Percentiles rank a stretch among this genome's conserved stretches.
These are phyloP conservation scores for Asobara japonica DNA, from an alignment of 1,140 invertebrate genomes.

Conservation along the genomic window DNA sequence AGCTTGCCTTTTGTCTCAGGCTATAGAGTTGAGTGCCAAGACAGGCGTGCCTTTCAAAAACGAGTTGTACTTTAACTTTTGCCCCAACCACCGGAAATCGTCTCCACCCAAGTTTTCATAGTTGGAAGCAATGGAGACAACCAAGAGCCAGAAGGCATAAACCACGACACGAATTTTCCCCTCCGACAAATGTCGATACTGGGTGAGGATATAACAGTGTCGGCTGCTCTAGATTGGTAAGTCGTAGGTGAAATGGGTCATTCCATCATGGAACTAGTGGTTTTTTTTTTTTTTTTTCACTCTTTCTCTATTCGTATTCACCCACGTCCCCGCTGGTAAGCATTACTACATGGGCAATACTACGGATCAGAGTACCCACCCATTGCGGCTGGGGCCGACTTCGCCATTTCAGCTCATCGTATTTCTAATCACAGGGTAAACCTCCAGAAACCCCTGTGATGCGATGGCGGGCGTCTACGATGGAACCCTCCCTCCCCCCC, in stretches of 20 bases:
- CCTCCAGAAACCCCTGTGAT: no score
- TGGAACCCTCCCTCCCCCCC: no score
- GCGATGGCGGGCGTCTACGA: no score
- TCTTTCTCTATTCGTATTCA: no score
- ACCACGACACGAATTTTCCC: neutral
- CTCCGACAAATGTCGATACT: neutral
- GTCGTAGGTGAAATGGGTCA: neutral
- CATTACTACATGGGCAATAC: no score
- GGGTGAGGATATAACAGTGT: neutral
- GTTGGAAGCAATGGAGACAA: neutral
- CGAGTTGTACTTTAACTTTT: neutral
- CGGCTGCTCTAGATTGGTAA: neutral
- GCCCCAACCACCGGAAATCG: neutral
- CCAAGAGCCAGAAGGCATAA: neutral
- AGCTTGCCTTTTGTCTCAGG: neutral
- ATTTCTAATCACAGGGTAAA: no score
- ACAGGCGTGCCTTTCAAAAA: conserved; percentile 1
- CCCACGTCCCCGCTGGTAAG: no score
- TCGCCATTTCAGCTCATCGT: no score
- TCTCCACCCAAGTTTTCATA: neutral
- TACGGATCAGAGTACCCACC: no score
- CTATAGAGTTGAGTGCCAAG: neutral
- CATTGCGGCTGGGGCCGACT: no score
- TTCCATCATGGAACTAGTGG: no score
- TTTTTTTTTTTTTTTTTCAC: no score